phyloP scores from a whole-genome alignment of 2,888 invertebrate species.

The Lordiphosa andalusiaca region DNA sequence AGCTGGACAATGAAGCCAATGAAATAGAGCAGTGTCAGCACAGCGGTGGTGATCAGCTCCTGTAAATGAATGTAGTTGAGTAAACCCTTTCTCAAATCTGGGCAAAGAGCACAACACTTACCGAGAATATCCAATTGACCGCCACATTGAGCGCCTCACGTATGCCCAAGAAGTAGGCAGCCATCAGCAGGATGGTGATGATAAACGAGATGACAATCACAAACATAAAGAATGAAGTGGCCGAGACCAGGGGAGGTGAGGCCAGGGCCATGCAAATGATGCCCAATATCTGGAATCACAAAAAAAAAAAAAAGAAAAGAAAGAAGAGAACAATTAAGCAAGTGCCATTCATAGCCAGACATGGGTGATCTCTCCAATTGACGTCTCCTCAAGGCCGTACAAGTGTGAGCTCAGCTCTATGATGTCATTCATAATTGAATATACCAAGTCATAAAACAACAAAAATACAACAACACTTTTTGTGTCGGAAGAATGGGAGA shows the following conservation, averaged over 20 bases:
- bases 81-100: background rate
- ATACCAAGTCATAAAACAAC: background rate
- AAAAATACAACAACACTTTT: too few species aligned
- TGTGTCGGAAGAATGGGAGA: too few species aligned
- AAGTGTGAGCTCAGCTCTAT: slow-evolving; percentile 10
- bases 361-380: slow-evolving; percentile 22
- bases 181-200: slow-evolving; percentile 89
- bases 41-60: slow-evolving; percentile 89
- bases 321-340: background rate
- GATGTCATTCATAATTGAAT: slow-evolving; percentile 38
- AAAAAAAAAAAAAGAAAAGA: slow-evolving; percentile 42
- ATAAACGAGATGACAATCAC: slow-evolving; percentile 92
- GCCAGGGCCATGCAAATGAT: slow-evolving; percentile 92
- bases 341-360: background rate
- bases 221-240: slow-evolving; percentile 91
- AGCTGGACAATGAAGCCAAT: slow-evolving; percentile 91
- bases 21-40: slow-evolving; percentile 86
- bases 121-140: slow-evolving; percentile 91
- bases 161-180: slow-evolving; percentile 89
- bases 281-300: slow-evolving; percentile 85
- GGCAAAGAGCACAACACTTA: slow-evolving; percentile 81
- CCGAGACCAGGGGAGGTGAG: slow-evolving; percentile 84
- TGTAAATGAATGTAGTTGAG: slow-evolving; percentile 75
- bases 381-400: slow-evolving; percentile 10
- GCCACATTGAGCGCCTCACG: slow-evolving; percentile 89